phyloP scores from a whole-genome alignment of 2,888 invertebrate species.

The Orchesellides sinensis region DNA sequence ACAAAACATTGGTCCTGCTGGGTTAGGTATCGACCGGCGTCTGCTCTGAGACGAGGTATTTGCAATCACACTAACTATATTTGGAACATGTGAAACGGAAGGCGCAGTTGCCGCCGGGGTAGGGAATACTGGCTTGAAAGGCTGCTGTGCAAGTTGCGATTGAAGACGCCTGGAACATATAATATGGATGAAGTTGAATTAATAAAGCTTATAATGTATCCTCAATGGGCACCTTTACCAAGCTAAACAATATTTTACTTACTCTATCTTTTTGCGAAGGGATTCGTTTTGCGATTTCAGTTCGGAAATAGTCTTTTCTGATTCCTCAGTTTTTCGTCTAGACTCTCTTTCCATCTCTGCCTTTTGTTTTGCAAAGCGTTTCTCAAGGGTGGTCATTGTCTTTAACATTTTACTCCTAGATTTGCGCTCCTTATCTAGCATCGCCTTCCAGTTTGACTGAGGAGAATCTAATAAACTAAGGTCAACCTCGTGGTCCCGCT shows the following conservation, averaged over 20 bases:
- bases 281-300: constrained; percentile 69
- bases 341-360: constrained; percentile 66
- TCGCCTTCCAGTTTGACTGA: constrained; percentile 69
- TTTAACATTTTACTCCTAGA: constrained; percentile 67
- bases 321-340: constrained; percentile 65
- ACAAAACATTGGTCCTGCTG: constrained; percentile 69
- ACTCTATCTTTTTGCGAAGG: constrained; percentile 69
- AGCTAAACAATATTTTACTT: constrained; percentile 16
- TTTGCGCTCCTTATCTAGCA: constrained; percentile 69
- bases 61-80: constrained; percentile 68
- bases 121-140: constrained; percentile 71
- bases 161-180: constrained; percentile 57
- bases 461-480: constrained; percentile 67
- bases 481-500: constrained; percentile 70
- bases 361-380: constrained; percentile 68
- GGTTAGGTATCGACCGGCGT: constrained; percentile 63
- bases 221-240: too few species aligned
- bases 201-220: not conserved
- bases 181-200: not conserved
- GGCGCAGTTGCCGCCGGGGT: constrained; percentile 62
- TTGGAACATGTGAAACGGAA: constrained; percentile 64
- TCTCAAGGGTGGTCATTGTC: constrained; percentile 70
- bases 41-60: constrained; percentile 65
- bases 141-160: constrained; percentile 68
- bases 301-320: constrained; percentile 64